These are phyloP conservation scores for Enteromius trimaculatus DNA, from an alignment of 2,797 vertebrate genomes.

Conservation along the genomic window DNA sequence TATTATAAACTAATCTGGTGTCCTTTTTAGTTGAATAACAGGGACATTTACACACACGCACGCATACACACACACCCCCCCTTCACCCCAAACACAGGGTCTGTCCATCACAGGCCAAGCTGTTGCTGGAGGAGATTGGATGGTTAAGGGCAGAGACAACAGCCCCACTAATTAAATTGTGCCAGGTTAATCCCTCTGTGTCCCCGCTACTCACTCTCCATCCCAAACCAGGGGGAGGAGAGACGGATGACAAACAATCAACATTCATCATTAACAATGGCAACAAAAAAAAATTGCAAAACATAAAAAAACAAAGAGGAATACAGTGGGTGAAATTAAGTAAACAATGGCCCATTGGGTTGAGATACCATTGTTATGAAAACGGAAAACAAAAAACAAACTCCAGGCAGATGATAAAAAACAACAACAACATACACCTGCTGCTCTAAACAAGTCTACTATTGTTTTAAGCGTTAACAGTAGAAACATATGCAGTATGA, in stretches of 20 bases:
- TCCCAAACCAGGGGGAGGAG: conserved; percentile 64
- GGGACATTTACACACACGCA: neutral
- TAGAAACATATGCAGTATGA: neutral
- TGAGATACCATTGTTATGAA: conserved; percentile 46
- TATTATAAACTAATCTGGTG: neutral
- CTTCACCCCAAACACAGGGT: conserved; percentile 59
- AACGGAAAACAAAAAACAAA: conserved; percentile 55
- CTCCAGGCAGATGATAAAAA: conserved; percentile 31
- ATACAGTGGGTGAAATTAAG: conserved; percentile 54
- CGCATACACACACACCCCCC: neutral
- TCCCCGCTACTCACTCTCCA: conserved; percentile 85
- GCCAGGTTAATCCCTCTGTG: conserved; percentile 91
- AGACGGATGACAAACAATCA: conserved; percentile 69
- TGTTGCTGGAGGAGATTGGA: conserved; percentile 73
- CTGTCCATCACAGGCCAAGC: conserved; percentile 70
- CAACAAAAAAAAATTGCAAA: conserved; percentile 42
- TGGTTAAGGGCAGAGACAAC: conserved; percentile 77
- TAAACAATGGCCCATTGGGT: conserved; percentile 28
- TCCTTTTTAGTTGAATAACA: conserved; percentile 14
- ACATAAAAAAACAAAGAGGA: conserved; percentile 47
- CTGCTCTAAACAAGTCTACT: conserved; percentile 34
- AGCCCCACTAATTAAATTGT: conserved; percentile 93
- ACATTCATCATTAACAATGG: conserved; percentile 63
- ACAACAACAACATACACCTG: conserved; percentile 48
- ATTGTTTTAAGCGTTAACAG: conserved; percentile 34